Evolutionary conservation across 2,797 vertebrate genomes (phyloP).

Genomic region (Carcharodon carcharias): DNA sequence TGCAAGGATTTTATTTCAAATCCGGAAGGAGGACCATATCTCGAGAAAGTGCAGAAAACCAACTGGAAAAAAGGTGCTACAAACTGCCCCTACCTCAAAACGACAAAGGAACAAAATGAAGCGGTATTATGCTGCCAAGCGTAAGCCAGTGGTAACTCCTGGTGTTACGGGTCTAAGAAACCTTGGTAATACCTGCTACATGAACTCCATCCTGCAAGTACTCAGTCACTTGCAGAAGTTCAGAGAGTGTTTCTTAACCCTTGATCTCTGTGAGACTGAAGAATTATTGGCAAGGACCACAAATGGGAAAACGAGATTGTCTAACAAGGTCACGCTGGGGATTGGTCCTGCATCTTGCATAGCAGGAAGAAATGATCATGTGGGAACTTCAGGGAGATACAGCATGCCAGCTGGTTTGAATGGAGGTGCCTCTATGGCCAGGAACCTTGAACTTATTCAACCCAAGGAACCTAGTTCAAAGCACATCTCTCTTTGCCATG

Average conservation of each 20-base stretch:
- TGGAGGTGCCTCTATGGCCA: conserved; percentile 59
- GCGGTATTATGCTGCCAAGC: conserved; percentile 69
- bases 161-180: conserved; percentile 94
- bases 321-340: conserved; percentile 50
- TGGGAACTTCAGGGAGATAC: conserved; percentile 60
- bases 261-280: conserved; percentile 89
- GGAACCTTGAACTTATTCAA: conserved; percentile 76
- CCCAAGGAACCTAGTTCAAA: conserved; percentile 87
- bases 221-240: conserved; percentile 98
- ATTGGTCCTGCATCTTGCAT: conserved; percentile 52
- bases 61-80: conserved; percentile 58
- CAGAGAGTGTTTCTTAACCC: conserved; percentile 93
- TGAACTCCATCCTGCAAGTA: conserved; percentile 99
- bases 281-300: conserved; percentile 83
- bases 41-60: conserved; percentile 77
- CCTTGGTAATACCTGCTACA: conserved; percentile 96
- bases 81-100: conserved; percentile 59
- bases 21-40: conserved; percentile 67
- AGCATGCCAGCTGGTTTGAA: conserved; percentile 58
- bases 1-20: conserved; percentile 80
- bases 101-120: conserved; percentile 53
- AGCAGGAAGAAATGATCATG: conserved; percentile 55
- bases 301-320: conserved; percentile 64
- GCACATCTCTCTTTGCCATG: conserved; percentile 95
- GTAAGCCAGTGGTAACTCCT: conserved; percentile 69